phyloP scores from a whole-genome alignment of 2,113 vertebrate species.

The Epinephelus moara region DNA sequence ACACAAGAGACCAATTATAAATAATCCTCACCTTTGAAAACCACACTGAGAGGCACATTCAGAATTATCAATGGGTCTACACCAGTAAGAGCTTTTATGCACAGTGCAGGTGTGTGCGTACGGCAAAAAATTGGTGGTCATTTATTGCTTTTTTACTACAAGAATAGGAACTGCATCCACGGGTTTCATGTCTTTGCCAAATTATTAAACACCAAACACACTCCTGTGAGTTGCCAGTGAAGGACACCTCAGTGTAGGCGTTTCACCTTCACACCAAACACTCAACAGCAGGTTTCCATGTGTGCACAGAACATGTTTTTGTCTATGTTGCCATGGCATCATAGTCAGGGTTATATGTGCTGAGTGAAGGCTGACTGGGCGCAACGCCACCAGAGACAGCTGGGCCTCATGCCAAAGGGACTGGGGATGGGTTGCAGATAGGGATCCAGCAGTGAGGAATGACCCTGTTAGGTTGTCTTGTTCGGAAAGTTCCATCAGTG shows the following conservation, averaged over 20 bases:
- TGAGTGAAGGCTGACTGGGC: constrained; percentile 60
- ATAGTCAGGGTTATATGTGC: constrained; percentile 49
- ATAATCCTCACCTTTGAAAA: constrained; percentile 16
- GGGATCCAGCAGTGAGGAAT: constrained; percentile 41
- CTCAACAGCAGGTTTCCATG: constrained; percentile 42
- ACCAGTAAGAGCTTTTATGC: not conserved
- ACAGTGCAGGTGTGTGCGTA: not conserved
- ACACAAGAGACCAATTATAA: constrained; percentile 49
- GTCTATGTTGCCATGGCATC: constrained; percentile 13
- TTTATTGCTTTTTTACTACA: not conserved
- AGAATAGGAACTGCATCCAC: not conserved
- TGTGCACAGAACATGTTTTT: not conserved
- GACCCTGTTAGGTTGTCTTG: constrained; percentile 19
- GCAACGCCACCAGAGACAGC: constrained; percentile 22
- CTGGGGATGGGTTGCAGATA: constrained; percentile 28
- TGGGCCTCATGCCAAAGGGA: constrained; percentile 51
- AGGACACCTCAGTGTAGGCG: constrained; percentile 24
- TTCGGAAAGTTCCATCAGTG: constrained; percentile 23
- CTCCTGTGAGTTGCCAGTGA: constrained; percentile 12
- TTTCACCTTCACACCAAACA: constrained; percentile 71
- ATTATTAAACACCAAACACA: not conserved
- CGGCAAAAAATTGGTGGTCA: not conserved
- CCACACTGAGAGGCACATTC: not conserved
- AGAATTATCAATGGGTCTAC: not conserved
- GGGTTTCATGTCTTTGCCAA: not conserved